Evolutionary conservation across 2,888 invertebrate species (phyloP).

Genomic region (Nomada fucata): DNA sequence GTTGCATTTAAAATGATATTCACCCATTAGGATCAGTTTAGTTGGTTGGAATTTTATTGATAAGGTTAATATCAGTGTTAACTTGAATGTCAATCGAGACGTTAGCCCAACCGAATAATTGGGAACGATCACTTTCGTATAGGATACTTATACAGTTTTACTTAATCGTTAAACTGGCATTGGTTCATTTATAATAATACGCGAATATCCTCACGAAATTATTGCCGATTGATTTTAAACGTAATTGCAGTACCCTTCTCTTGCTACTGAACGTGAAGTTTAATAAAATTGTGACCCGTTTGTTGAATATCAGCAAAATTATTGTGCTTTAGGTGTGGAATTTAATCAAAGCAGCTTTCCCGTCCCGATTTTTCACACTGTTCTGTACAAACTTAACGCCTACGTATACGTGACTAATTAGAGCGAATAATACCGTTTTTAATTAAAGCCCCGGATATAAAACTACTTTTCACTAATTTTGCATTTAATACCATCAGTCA

Average conservation of each 20-base stretch:
- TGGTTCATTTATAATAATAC: too few species aligned
- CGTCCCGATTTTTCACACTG: constrained; percentile 2
- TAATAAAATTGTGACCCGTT: constrained; percentile 30
- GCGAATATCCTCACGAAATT: background rate
- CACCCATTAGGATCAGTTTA: too few species aligned
- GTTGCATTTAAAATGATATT: too few species aligned
- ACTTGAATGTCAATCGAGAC: too few species aligned
- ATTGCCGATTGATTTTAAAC: constrained; percentile 2
- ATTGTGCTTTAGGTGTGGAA: constrained; percentile 6
- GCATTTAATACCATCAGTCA: background rate
- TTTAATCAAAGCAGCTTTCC: constrained; percentile 36
- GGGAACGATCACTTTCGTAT: too few species aligned
- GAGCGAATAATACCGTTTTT: background rate
- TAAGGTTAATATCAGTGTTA: too few species aligned
- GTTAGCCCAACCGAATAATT: too few species aligned
- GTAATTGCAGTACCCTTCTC: background rate
- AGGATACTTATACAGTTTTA: too few species aligned
- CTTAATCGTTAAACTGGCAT: too few species aligned
- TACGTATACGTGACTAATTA: background rate
- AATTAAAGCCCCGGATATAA: background rate
- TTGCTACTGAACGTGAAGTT: background rate
- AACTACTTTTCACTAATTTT: background rate
- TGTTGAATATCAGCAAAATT: constrained; percentile 4
- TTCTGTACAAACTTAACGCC: background rate
- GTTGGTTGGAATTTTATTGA: too few species aligned